Evolutionary conservation across 2,888 invertebrate species (phyloP).

Genomic region (Caenorhabditis sp.): DNA sequence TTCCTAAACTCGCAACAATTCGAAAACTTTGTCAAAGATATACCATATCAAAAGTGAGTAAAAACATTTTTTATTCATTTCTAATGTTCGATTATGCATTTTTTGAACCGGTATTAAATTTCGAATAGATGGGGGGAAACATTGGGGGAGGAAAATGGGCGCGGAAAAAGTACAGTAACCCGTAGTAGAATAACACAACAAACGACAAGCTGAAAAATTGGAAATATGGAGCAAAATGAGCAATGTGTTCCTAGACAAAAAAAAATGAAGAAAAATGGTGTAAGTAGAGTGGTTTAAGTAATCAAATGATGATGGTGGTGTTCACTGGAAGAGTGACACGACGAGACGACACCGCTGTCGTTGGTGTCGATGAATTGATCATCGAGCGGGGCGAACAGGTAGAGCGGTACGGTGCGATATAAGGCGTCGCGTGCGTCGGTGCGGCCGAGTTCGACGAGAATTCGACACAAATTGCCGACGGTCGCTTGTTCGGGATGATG

Average conservation of each 20-base stretch:
- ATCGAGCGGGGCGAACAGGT: constrained; percentile 61
- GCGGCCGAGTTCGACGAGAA: constrained; percentile 77
- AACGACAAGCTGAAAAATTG: neutral
- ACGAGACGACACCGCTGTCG: constrained; percentile 55
- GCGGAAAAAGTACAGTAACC: neutral
- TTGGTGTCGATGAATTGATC: constrained; percentile 47
- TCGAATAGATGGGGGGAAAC: neutral
- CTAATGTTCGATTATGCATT: constrained; percentile 2
- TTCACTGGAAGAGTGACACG: constrained; percentile 36
- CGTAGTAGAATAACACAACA: constrained; percentile 4
- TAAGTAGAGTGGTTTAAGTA: neutral
- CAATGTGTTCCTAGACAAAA: neutral
- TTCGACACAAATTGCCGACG: constrained; percentile 75
- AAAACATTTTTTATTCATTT: neutral
- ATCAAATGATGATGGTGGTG: constrained; percentile 7
- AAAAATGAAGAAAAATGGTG: constrained; percentile 2
- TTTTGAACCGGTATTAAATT: neutral
- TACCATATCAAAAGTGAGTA: constrained; percentile 22
- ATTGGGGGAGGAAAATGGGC: no score
- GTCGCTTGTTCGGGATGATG: constrained; percentile 71
- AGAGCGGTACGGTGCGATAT: constrained; percentile 75
- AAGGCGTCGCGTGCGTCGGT: constrained; percentile 76
- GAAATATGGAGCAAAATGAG: neutral
- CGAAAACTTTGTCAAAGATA: constrained; percentile 19
- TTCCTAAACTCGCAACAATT: constrained; percentile 19